Evolutionary conservation across 2,888 invertebrate genomes (phyloP).

Genomic region (Mesopsocus fuscifrons): DNA sequence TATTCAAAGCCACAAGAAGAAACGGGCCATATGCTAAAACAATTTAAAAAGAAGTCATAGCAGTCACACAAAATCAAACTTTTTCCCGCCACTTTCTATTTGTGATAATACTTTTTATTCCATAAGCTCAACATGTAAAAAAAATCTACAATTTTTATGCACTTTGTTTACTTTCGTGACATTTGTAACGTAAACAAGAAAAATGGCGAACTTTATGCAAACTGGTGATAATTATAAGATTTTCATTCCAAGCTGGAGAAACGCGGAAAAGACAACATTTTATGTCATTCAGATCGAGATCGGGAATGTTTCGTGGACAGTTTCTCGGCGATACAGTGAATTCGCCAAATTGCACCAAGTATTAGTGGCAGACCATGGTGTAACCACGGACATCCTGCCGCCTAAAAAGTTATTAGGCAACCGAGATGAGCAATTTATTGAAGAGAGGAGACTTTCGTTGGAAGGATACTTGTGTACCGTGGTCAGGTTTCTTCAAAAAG

Average conservation of each 20-base stretch:
- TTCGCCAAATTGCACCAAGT: slow-evolving; percentile 75
- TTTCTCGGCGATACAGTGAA: slow-evolving; percentile 74
- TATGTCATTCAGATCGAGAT: slow-evolving; percentile 53
- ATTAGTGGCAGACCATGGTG: slow-evolving; percentile 59
- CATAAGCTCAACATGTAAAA: too few species aligned
- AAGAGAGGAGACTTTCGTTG: slow-evolving; percentile 58
- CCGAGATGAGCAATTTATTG: slow-evolving; percentile 71
- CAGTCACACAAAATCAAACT: too few species aligned
- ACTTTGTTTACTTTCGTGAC: too few species aligned
- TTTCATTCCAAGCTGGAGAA: slow-evolving; percentile 41
- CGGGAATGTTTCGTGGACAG: slow-evolving; percentile 58
- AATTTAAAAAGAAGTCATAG: too few species aligned
- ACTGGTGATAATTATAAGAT: slow-evolving; percentile 45
- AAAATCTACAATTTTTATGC: too few species aligned
- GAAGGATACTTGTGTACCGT: slow-evolving; percentile 64
- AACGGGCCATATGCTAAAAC: neutral
- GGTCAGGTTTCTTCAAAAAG: slow-evolving; percentile 51
- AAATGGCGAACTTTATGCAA: slow-evolving; percentile 56
- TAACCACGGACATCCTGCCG: slow-evolving; percentile 70
- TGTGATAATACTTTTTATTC: too few species aligned
- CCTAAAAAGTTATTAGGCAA: slow-evolving; percentile 88
- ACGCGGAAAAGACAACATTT: slow-evolving; percentile 23
- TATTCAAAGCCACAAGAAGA: neutral
- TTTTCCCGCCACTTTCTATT: too few species aligned
- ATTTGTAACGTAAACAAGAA: too few species aligned